Evolutionary conservation across 2,113 vertebrate genomes (phyloP), one percentile per base, ranked within the genome.

Genomic region (Agapornis roseicollis): DNA sequence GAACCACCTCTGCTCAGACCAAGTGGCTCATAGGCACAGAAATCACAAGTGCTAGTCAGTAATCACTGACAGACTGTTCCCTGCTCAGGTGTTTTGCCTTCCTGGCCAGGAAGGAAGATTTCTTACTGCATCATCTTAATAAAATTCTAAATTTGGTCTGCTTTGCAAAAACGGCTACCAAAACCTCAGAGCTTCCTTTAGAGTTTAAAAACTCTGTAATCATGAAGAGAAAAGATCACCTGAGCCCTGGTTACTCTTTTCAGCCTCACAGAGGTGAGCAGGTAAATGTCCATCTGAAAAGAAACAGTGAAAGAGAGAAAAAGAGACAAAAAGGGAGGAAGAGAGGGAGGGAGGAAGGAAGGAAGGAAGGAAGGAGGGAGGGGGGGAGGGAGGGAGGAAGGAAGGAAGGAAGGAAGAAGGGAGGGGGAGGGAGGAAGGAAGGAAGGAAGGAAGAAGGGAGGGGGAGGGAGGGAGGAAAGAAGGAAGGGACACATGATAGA

Each of bases 21-120:
- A 55, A 35, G 33, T 4, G 3, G 22, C 44, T 76, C 69, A 23
- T 6, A 52, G 61, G 19, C 49, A 28, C 7, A 50, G 44, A 71
- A 80, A 56, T 28, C n/a, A 24, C 68, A 60, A 6, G 37, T 69
- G 24, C 29, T 55, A 64, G 9, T 7, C 0, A 0, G 23, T 23
- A 18, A 31, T 42, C 49, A 42, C 19, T 2, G 2, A 12, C 2
- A 18, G 47, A 35, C 2, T 3, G n/a, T 25, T 78, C 35, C 33
- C 22, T 68, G 25, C 47, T 37, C 1, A 0, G 5, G 58, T 0
- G 1, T 18, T 89, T 72, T 52, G 29, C 22, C 29, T 77, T 9
- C 35, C 53, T 58, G 9, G 14, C 29, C 23, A 44, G 42, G 23
- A 64, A 58, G 47, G 44, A 72, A 41, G 1, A 77, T 55, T 71